Conservation (phyloP, 2,113 vertebrate species). For the Oophaga pumilio region DNA sequence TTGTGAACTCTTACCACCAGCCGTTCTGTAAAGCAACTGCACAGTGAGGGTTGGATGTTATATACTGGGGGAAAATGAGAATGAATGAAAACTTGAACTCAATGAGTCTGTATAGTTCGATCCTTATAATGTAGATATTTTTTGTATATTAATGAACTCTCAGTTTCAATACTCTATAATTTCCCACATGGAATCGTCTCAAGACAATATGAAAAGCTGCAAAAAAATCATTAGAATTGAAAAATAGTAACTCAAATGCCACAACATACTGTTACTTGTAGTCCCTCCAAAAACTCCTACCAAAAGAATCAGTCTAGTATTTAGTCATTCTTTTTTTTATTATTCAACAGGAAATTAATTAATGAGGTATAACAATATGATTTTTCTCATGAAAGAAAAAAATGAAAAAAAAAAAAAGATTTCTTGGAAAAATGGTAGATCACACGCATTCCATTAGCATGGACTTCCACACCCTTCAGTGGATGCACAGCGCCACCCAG, state of each 20-base stretch:
- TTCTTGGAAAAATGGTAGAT: neutral
- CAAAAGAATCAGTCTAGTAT: neutral
- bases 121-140: no score
- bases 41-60: no score
- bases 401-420: neutral
- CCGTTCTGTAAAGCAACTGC: no score
- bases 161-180: no score
- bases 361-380: neutral
- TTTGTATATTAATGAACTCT: no score
- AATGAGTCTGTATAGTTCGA: no score
- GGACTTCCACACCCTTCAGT: constrained; percentile 3
- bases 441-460: constrained; percentile 4
- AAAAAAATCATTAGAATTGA: neutral
- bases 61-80: no score
- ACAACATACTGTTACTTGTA: neutral
- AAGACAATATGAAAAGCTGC: neutral
- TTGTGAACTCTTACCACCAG: no score
- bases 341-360: neutral
- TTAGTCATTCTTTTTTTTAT: neutral
- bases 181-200: neutral
- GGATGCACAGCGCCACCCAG: constrained; percentile 42
- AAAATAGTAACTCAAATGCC: neutral
- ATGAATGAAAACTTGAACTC: no score
- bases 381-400: neutral
- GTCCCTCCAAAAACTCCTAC: neutral